Evolutionary conservation across 1,140 invertebrate genomes (phyloP), one percentile per base, ranked within the genome.

Genomic region (Atopsyche davidsoni): DNA sequence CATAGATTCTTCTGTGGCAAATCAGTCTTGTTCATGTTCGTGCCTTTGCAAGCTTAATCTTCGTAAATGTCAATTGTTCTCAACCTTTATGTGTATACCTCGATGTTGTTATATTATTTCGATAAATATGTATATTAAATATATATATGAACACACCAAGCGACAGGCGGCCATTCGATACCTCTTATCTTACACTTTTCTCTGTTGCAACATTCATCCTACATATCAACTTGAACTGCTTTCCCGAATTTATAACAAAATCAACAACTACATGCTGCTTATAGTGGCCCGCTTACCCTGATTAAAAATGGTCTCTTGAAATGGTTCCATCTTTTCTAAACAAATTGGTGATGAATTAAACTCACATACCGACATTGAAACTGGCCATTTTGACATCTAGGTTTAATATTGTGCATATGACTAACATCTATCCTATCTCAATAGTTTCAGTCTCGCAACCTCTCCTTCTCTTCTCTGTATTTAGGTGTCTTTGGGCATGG

Each of bases 1-100:
- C 24, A 28, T 28, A 7, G 24, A 28, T 7, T 28, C n/a, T 7
- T 7, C n/a, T 6, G n/a, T 28, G 24, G 24, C 24, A 28, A 28
- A 6, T 50, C 25, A 31, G 39, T 50, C 40, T 43, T 48, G 46
- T 40, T 34, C 46, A 48, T 48, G n/a, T 28, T 28, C 24, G 6
- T n/a, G 47, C 47, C 47, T 50, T 22, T 50, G 40, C 25, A 50
- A 50, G 47, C 47, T 50, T 50, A 39, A 21, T 50, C 47, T 50
- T 43, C 43, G n/a, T n/a, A n/a, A 50, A 25, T 50, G 47, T 50
- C 47, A 42, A 32, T 42, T 50, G 40, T 31, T 48, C 47, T 50
- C 40, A 31, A n/a, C 11, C 24, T 45, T 16, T 22, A 47, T 47
- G 45, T 47, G 14, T 47, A 47, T 47, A 11, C 25, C 17, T 50